These are phyloP conservation scores for Syndactyla subalaris DNA, from an alignment of 2,797 vertebrate species.

Conservation along the genomic window DNA sequence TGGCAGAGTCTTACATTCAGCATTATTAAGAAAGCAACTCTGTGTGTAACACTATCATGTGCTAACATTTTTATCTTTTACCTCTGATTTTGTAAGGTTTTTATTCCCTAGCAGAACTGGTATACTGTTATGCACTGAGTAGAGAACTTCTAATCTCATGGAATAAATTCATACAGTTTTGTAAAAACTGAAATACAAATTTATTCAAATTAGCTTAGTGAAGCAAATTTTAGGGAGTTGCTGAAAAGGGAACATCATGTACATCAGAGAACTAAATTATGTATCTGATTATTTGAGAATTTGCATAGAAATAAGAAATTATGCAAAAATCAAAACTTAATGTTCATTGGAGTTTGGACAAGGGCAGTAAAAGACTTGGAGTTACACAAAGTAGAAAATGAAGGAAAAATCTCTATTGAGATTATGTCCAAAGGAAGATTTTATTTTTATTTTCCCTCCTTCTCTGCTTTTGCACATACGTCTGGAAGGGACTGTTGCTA, in stretches of 20 bases:
- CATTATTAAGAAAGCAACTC: neutral
- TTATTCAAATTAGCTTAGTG: constrained; percentile 46
- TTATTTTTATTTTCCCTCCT: neutral
- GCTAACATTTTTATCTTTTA: neutral
- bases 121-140: neutral
- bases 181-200: constrained; percentile 19
- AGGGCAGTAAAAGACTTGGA: neutral
- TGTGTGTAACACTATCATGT: neutral
- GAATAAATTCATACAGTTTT: neutral
- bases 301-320: constrained; percentile 70
- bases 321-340: constrained; percentile 45
- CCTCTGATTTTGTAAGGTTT: neutral
- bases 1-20: neutral
- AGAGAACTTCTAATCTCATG: neutral
- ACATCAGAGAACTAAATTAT: constrained; percentile 58
- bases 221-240: constrained; percentile 29
- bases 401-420: neutral
- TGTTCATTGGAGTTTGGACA: neutral
- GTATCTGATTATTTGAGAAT: constrained; percentile 63
- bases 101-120: neutral
- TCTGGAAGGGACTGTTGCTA: neutral
- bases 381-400: neutral
- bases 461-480: neutral
- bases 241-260: constrained; percentile 50
- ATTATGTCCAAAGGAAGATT: neutral